These are phyloP conservation scores for Globodera ellingtonae DNA, from an alignment of 1,140 invertebrate species.

Conservation along the genomic window DNA sequence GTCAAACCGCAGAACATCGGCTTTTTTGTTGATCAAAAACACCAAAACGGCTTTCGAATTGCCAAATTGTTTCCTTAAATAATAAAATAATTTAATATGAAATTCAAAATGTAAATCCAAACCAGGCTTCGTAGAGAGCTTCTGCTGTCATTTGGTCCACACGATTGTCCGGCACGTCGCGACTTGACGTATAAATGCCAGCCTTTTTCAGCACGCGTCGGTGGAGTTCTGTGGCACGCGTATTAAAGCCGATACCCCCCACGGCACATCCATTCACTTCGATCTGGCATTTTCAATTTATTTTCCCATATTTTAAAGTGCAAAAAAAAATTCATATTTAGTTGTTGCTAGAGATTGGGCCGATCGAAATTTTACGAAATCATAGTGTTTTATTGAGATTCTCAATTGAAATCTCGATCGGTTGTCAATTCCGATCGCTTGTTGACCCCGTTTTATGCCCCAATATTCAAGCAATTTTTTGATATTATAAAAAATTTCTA, in stretches of 20 bases:
- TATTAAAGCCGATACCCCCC: not conserved
- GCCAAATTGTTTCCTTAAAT: not conserved
- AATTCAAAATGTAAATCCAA: not conserved
- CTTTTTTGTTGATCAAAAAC: not conserved
- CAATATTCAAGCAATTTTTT: no score
- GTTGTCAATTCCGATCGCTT: no score
- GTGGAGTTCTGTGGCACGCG: not conserved
- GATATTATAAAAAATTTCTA: no score
- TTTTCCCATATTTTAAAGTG: no score
- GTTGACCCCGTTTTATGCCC: no score
- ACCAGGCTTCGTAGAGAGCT: not conserved
- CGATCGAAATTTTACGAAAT: no score
- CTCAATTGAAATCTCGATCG: no score
- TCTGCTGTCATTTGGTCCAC: not conserved
- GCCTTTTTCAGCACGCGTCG: not conserved
- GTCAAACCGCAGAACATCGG: not conserved
- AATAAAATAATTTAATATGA: not conserved
- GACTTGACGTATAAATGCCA: not conserved
- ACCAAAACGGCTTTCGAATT: not conserved
- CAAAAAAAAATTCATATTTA: no score
- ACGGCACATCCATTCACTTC: not conserved
- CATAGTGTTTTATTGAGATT: no score
- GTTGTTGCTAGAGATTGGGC: no score
- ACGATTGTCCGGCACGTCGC: not conserved
- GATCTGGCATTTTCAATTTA: not conserved